These are phyloP conservation scores for Catocala fraxini DNA, from an alignment of 2,888 invertebrate genomes.

Conservation along the genomic window DNA sequence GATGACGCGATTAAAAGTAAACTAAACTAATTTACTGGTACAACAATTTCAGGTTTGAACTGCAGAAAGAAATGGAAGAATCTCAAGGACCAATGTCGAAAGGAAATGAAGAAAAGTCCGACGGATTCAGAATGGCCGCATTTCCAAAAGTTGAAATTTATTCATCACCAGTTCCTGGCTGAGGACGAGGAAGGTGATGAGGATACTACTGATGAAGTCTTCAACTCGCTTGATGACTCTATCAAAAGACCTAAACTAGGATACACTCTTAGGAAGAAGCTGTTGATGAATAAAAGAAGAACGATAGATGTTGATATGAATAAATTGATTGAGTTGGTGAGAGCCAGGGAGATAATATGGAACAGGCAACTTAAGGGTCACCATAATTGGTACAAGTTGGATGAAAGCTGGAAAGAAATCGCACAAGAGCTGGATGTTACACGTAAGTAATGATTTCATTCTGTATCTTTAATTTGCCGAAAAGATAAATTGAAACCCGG, in stretches of 20 bases:
- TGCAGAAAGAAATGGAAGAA: constrained; percentile 85
- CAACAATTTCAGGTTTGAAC: constrained; percentile 73
- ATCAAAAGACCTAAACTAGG: constrained; percentile 81
- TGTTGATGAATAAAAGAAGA: constrained; percentile 78
- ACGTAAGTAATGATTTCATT: constrained; percentile 63
- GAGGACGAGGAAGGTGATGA: constrained; percentile 80
- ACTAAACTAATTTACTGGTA: too few species aligned
- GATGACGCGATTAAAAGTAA: too few species aligned
- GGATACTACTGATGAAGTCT: constrained; percentile 76
- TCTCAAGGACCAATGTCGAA: constrained; percentile 82
- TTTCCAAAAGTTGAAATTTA: constrained; percentile 77
- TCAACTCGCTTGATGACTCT: constrained; percentile 74
- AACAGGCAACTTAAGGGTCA: constrained; percentile 81
- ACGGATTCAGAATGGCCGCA: constrained; percentile 81
- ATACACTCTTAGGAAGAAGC: constrained; percentile 80
- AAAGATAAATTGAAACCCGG: too few species aligned
- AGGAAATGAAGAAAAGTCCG: constrained; percentile 82
- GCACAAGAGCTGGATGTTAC: constrained; percentile 79
- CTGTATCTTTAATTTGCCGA: constrained; percentile 2
- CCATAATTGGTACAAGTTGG: constrained; percentile 83
- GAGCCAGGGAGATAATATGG: constrained; percentile 78
- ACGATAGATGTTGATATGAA: constrained; percentile 81
- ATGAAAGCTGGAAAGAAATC: constrained; percentile 83
- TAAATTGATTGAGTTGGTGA: constrained; percentile 77
- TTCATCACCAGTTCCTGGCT: constrained; percentile 78